Percentiles rank a stretch among this genome's conserved stretches.
Evolutionary conservation across 1,140 invertebrate genomes (phyloP).

Genomic region (Drosophila parabipectinata): DNA sequence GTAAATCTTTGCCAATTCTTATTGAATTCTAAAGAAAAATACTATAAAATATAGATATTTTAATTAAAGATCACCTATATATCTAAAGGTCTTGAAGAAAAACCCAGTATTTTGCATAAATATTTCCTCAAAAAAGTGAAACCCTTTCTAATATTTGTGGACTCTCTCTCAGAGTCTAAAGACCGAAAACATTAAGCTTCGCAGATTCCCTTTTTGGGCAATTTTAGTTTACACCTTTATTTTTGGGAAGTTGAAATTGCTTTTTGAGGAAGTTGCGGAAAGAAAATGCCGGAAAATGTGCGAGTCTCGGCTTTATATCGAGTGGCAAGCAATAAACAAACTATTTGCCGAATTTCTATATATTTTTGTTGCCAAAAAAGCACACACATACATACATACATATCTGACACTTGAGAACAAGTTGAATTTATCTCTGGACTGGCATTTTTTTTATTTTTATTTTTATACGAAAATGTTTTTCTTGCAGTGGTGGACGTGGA

Average conservation of each 20-base stretch:
- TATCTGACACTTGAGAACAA: conserved; percentile 49
- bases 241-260: background rate
- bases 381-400: background rate
- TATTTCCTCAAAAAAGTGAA: too few relatives aligned
- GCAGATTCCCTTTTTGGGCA: background rate
- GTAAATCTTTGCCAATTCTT: too few relatives aligned
- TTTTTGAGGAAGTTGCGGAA: conserved; percentile 1
- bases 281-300: background rate
- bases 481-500: conserved; percentile 49
- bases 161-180: too few relatives aligned
- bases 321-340: conserved; percentile 40
- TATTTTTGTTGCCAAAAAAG: background rate
- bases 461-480: conserved; percentile 35
- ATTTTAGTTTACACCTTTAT: background rate
- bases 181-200: too few relatives aligned
- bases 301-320: conserved; percentile 10
- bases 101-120: too few relatives aligned
- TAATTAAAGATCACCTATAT: too few relatives aligned
- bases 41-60: too few relatives aligned
- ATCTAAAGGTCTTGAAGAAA: too few relatives aligned
- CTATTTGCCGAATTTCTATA: conserved; percentile 19
- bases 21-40: too few relatives aligned
- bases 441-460: conserved; percentile 2
- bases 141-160: too few relatives aligned
- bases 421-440: conserved; percentile 58